phyloP scores from a whole-genome alignment of 2,797 vertebrate species.

The Acestrorhynchus altus region DNA sequence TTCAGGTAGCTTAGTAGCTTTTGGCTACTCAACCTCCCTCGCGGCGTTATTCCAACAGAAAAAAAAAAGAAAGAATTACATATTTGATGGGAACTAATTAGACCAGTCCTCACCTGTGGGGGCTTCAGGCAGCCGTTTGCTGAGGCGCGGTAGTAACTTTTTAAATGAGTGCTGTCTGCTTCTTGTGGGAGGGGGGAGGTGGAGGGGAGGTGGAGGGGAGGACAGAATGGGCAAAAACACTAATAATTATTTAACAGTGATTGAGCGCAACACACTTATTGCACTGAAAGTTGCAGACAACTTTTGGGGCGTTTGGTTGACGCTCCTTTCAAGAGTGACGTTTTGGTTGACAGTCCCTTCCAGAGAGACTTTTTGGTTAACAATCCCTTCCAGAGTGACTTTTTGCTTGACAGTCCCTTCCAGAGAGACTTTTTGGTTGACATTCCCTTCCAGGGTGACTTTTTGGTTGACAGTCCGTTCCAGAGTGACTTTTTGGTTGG shows the following conservation, averaged over 20 bases:
- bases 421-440: no score
- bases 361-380: no score
- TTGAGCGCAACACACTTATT: no score
- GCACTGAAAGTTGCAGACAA: no score
- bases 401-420: no score
- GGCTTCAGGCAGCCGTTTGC: conserved; percentile 34
- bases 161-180: conserved; percentile 18
- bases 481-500: no score
- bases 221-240: conserved; percentile 32
- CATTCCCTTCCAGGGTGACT: no score
- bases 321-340: no score
- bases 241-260: not conserved
- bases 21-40: conserved; percentile 77
- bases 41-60: conserved; percentile 78
- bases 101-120: conserved; percentile 77
- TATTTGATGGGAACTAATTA: conserved; percentile 87
- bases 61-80: conserved; percentile 78
- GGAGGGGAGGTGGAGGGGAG: not conserved
- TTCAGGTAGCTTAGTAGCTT: conserved; percentile 81
- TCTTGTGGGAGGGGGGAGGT: not conserved
- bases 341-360: no score
- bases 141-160: conserved; percentile 49
- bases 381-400: no score
- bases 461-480: no score
- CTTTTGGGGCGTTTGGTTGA: no score